Percentiles rank a stretch among this genome's conserved stretches.
Evolutionary conservation across 1,140 invertebrate species (phyloP).

Genomic region (Aphelenchoides fujianensis): DNA sequence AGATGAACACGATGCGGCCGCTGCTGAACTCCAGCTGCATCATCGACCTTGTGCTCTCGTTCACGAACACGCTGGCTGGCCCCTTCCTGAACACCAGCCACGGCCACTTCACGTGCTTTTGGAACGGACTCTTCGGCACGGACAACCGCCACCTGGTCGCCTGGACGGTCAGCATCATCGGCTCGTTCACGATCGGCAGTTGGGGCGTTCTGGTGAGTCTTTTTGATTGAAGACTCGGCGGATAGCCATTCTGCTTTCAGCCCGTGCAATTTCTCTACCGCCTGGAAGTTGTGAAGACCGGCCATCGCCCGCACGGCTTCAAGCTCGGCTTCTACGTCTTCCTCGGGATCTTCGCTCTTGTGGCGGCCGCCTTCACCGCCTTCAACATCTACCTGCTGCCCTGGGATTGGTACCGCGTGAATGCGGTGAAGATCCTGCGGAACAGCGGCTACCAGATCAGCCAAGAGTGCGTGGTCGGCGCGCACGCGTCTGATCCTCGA

Average conservation of each 20-base stretch:
- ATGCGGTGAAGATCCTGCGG: slow-evolving; percentile 8
- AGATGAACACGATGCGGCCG: slow-evolving; percentile 15
- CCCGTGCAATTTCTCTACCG: neutral
- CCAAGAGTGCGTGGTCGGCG: neutral
- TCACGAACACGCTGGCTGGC: slow-evolving; percentile 7
- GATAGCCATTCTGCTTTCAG: neutral
- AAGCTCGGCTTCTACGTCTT: neutral
- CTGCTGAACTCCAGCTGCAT: slow-evolving; percentile 9
- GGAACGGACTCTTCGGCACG: slow-evolving; percentile 3
- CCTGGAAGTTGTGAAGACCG: slow-evolving; percentile 3
- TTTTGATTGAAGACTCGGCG: neutral
- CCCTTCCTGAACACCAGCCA: slow-evolving; percentile 14
- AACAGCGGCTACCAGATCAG: slow-evolving; percentile 9
- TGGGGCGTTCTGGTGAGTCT: slow-evolving; percentile 1
- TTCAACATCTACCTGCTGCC: slow-evolving; percentile 11
- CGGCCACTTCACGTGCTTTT: slow-evolving; percentile 14
- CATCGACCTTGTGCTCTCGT: neutral
- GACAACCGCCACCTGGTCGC: slow-evolving; percentile 3
- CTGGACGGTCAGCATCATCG: neutral
- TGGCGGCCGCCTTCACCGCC: neutral
- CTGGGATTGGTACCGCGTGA: neutral
- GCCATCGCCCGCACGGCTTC: neutral
- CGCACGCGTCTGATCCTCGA: neutral
- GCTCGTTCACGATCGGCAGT: slow-evolving; percentile 9
- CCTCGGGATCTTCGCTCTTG: neutral